These are phyloP conservation scores for Ardeotis arabs DNA, from an alignment of 2,113 vertebrate species.

Conservation along the genomic window DNA sequence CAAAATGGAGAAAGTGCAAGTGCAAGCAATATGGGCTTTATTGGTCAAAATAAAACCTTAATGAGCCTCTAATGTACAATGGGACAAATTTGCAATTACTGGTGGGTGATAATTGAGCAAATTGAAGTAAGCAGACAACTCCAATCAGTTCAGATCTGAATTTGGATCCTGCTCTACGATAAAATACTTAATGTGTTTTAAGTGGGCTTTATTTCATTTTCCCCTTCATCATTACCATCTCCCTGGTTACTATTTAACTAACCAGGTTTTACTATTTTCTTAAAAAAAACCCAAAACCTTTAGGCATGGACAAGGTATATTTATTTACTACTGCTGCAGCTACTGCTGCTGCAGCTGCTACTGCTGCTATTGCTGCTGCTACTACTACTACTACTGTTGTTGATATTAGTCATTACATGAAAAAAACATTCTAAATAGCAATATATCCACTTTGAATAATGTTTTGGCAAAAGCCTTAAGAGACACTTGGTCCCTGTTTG, in stretches of 20 bases:
- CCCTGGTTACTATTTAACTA: not conserved
- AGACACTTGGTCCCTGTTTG: not conserved
- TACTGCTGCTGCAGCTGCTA: not conserved
- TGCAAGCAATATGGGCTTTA: not conserved
- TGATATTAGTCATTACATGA: not conserved
- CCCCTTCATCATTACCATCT: not conserved
- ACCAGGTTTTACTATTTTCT: not conserved
- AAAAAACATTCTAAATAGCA: not conserved
- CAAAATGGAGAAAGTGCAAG: not conserved
- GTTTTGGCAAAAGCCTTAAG: not conserved
- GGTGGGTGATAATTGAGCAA: not conserved
- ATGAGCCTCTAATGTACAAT: not conserved
- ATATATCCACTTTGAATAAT: not conserved
- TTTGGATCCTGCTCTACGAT: not conserved
- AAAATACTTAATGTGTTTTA: not conserved
- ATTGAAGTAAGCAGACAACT: not conserved
- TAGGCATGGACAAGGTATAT: not conserved
- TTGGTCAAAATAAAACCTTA: conserved; percentile 8
- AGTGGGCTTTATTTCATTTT: not conserved
- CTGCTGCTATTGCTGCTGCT: not conserved
- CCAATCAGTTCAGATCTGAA: not conserved
- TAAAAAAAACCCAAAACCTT: not conserved
- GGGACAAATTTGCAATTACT: not conserved
- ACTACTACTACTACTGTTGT: not conserved
- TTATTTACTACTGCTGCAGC: not conserved